Base-by-base conservation (phyloP, 2,888 invertebrate species). In the Villa cingulata region DNA sequence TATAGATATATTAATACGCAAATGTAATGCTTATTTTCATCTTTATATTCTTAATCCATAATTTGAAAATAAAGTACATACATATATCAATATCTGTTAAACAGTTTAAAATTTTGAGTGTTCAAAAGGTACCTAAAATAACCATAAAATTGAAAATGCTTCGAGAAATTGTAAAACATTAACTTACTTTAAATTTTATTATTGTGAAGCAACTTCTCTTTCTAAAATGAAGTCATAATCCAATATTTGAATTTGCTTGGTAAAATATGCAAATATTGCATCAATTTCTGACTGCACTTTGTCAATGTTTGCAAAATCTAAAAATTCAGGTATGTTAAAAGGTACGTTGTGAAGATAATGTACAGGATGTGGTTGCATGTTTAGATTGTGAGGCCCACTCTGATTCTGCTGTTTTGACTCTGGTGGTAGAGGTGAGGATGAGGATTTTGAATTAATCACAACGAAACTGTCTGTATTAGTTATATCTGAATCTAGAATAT, bases 211-310 rank as follows among this genome's bases (percentile, higher is more conserved):
- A 37, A 50, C 16, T 17, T 39, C 45, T 1, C 51, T 14, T 32
- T 51, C 51, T 6, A 49, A 18, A 2, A 37, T 6, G n/a, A 51
- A 51, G 14, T 51, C 48, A 16, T 51, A 51, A 16, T 49, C 49
- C 18, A 42, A 37, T 23, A 49, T 38, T 9, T 48, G 43, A 6
- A 46, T 23, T 12, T 40, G 45, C 16, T 45, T 47, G 14, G 51
- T 48, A 41, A 49, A 41, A 5, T 43, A 14, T 10, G 51, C 51
- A 7, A 49, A 39, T n/a, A 51, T 48, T 2, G 41, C 46, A 19
- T 51, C 51, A 12, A 51, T 23, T 38, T 49, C 41, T 17, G 47
- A 36, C 40, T 51, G 51, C 1, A 41, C 17, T 4, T 20, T 16
- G 29, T 44, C 45, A 27, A 42, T 14, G 10, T 51, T 45, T 15